A percentile compares a stretch with the other conserved stretches of the same genome.
Evolutionary conservation across 2,113 vertebrate genomes (phyloP).

Genomic region (Myrmophylax atrothorax): DNA sequence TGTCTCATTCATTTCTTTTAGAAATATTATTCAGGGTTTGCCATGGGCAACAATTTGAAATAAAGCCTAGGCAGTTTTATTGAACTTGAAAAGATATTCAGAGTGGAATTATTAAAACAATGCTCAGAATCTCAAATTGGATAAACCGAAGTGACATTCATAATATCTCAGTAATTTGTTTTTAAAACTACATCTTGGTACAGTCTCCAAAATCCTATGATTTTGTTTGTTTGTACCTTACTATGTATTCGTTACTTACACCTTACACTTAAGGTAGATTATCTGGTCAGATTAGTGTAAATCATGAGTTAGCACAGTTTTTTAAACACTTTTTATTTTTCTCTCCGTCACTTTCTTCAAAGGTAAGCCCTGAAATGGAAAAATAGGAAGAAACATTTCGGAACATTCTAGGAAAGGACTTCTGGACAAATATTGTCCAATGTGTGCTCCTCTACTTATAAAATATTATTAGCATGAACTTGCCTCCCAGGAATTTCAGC

Average conservation of each 20-base stretch:
- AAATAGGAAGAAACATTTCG: background rate
- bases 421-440: background rate
- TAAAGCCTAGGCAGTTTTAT: constrained; percentile 23
- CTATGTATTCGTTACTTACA: background rate
- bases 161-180: background rate
- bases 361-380: background rate
- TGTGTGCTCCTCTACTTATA: background rate
- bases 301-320: background rate
- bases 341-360: background rate
- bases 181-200: background rate
- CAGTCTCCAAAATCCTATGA: background rate
- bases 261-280: background rate
- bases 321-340: background rate
- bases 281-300: background rate
- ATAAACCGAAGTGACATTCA: constrained; percentile 23
- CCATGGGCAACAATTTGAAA: constrained; percentile 3
- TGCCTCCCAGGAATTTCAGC: background rate
- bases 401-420: background rate
- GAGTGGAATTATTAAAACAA: constrained; percentile 31
- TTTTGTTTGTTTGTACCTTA: background rate
- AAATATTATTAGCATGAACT: background rate
- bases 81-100: constrained; percentile 17
- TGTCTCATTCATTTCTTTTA: background rate
- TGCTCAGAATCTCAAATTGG: background rate
- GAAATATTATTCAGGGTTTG: background rate